Evolutionary conservation across 2,113 vertebrate genomes (phyloP).

Genomic region (Nerophis ophidion): DNA sequence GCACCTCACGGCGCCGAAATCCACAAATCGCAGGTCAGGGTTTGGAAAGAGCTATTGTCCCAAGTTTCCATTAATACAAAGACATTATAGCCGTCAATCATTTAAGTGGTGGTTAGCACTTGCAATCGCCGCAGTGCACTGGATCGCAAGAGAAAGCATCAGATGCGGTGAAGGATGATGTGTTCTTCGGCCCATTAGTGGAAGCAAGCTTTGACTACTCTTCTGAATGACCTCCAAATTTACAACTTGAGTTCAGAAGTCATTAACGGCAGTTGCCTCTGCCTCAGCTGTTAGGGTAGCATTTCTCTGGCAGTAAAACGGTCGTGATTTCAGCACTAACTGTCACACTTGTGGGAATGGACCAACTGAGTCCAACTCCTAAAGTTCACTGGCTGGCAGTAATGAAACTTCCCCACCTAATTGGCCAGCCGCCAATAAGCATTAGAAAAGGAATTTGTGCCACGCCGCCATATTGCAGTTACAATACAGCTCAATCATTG

Average conservation of each 20-base stretch:
- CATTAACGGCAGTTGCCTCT: constrained; percentile 34
- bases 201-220: constrained; percentile 34
- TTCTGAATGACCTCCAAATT: constrained; percentile 41
- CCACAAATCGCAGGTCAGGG: constrained; percentile 29
- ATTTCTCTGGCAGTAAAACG: background rate
- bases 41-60: constrained; percentile 41
- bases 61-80: constrained; percentile 38
- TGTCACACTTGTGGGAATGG: background rate
- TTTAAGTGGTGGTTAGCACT: constrained; percentile 37
- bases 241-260: constrained; percentile 30
- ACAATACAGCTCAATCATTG: background rate
- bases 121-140: constrained; percentile 24
- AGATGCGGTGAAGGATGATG: constrained; percentile 52
- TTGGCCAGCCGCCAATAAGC: background rate
- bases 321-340: background rate
- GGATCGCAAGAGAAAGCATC: constrained; percentile 39
- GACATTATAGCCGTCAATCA: constrained; percentile 47
- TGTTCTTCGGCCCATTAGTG: constrained; percentile 51
- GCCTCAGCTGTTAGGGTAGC: background rate
- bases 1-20: constrained; percentile 29
- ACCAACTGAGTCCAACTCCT: background rate
- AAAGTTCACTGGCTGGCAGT: background rate
- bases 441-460: background rate
- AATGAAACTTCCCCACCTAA: background rate
- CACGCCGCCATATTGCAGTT: background rate